phyloP scores from a whole-genome alignment of 2,888 invertebrate genomes.

The Ramazzottius varieornatus region DNA sequence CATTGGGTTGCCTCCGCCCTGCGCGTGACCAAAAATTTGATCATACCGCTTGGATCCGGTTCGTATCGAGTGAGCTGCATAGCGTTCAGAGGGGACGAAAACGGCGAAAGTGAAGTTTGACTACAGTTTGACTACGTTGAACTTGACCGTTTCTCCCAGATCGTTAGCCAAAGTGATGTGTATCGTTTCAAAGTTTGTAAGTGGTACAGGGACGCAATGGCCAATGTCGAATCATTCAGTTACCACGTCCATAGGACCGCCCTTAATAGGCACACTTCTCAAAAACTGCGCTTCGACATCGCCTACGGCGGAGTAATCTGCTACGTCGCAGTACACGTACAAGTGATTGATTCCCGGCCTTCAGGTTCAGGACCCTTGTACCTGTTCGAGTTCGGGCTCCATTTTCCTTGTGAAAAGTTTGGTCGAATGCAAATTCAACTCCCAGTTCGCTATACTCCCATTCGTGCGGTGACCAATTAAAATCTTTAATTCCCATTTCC shows the following conservation, averaged over 20 bases:
- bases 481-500: too few relatives aligned
- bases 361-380: neutral
- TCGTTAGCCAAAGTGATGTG: neutral
- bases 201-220: neutral
- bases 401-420: too few relatives aligned
- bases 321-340: neutral
- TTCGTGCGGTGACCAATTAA: too few relatives aligned
- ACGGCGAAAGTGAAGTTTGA: neutral
- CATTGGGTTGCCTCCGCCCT: neutral
- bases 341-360: neutral
- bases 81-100: neutral
- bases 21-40: neutral
- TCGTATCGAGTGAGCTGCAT: neutral
- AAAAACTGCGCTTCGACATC: neutral
- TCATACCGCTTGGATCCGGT: neutral
- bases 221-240: neutral
- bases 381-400: neutral
- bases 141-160: neutral
- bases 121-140: neutral
- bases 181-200: neutral
- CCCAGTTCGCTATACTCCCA: too few relatives aligned
- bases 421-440: too few relatives aligned
- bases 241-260: neutral
- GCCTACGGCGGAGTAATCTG: neutral
- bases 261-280: neutral